phyloP scores from a whole-genome alignment of 1,140 invertebrate species.

The Cyphomyrmex costatus region DNA sequence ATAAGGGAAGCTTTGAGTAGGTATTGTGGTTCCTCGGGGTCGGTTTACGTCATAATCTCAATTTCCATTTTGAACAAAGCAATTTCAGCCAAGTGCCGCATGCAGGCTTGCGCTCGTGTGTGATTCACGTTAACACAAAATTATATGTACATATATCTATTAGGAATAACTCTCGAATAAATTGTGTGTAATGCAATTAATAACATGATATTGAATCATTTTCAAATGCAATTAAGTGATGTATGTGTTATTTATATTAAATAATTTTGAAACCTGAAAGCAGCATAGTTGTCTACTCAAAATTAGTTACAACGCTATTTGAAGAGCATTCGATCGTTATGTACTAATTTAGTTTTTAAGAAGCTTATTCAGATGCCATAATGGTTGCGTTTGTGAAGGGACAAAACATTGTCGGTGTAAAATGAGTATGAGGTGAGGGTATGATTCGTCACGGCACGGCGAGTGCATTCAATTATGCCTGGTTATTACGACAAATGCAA shows the following conservation, averaged over 20 bases:
- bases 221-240: not conserved
- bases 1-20: conserved; percentile 1
- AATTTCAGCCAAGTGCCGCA: conserved; percentile 7
- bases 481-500: conserved; percentile 56
- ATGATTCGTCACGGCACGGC: conserved; percentile 17
- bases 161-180: not conserved
- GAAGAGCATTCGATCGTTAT: not conserved
- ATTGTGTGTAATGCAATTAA: conserved; percentile 11
- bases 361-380: not conserved
- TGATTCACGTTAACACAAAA: not conserved
- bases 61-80: conserved; percentile 30
- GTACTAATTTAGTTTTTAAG: not conserved
- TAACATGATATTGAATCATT: not conserved
- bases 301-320: not conserved
- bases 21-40: conserved; percentile 3
- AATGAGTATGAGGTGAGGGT: not conserved
- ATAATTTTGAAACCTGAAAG: conserved; percentile 29
- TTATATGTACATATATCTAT: not conserved
- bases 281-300: not conserved
- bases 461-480: conserved; percentile 51
- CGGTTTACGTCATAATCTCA: conserved; percentile 27
- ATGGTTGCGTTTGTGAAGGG: not conserved
- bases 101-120: not conserved
- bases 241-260: not conserved
- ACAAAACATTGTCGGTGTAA: not conserved